A percentile compares a stretch with the other conserved stretches of the same genome.
phyloP scores from a whole-genome alignment of 2,113 vertebrate species.

The Catagonus wagneri region DNA sequence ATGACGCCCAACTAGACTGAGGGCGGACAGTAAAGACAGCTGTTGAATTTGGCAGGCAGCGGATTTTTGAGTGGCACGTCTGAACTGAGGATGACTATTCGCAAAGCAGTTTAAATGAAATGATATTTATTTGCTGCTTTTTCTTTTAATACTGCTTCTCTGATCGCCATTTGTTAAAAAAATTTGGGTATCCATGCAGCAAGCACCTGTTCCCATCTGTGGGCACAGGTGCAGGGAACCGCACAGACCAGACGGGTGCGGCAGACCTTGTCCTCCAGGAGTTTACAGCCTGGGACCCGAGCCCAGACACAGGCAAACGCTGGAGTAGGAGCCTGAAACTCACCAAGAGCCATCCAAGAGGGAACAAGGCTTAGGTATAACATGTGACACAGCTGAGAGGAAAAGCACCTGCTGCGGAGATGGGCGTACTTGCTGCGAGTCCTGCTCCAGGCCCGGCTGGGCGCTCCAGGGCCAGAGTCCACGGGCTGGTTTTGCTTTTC shows the following conservation, averaged over 20 bases:
- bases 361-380: neutral
- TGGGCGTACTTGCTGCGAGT: rapidly evolving
- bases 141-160: neutral
- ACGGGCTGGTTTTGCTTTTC: neutral
- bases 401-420: neutral
- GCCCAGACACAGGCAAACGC: too few relatives aligned
- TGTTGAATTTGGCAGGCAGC: too few relatives aligned
- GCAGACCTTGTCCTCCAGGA: neutral
- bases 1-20: neutral
- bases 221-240: neutral
- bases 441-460: neutral
- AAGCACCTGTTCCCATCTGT: neutral
- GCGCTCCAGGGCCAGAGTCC: rapidly evolving
- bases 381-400: too few relatives aligned
- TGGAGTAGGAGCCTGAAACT: neutral
- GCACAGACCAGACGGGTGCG: neutral
- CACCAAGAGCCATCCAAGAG: neutral
- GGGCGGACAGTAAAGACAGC: too few relatives aligned
- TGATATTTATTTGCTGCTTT: neutral
- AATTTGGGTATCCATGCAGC: neutral
- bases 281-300: neutral
- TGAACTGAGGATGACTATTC: neutral
- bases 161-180: neutral
- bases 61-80: neutral
- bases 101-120: neutral